phyloP scores from a whole-genome alignment of 2,888 invertebrate genomes.

The Drosophila subquinaria region DNA sequence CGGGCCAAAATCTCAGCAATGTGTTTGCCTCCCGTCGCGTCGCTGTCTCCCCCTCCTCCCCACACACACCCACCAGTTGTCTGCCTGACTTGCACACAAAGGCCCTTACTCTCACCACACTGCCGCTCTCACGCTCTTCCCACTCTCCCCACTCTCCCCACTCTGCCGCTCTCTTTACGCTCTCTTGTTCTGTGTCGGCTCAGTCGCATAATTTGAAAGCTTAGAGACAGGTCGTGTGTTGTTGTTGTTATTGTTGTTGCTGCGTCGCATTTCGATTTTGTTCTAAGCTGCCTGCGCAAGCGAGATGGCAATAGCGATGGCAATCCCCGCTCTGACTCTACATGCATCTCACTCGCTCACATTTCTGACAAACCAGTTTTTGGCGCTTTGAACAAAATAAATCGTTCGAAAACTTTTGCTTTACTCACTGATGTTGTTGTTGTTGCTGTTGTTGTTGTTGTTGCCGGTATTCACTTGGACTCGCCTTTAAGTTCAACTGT shows the following conservation, averaged over 20 bases:
- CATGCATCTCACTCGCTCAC: not conserved
- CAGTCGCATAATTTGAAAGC: conserved; percentile 52
- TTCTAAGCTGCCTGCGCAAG: conserved; percentile 67
- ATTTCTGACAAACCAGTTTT: conserved; percentile 13
- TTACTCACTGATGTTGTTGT: conserved; percentile 19
- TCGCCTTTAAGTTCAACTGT: conserved; percentile 54
- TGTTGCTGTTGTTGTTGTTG: conserved; percentile 13
- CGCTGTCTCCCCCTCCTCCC: not conserved
- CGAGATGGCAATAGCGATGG: conserved; percentile 35
- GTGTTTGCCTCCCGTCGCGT: conserved; percentile 34
- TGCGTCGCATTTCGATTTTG: conserved; percentile 58
- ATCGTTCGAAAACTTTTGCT: conserved; percentile 44
- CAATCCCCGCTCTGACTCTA: conserved; percentile 4
- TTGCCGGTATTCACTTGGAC: conserved; percentile 31
- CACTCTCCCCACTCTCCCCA: not conserved
- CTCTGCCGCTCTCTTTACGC: conserved; percentile 2
- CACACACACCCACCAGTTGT: not conserved
- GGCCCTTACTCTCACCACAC: conserved; percentile 12
- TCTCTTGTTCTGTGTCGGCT: conserved; percentile 7
- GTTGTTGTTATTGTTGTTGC: conserved; percentile 31
- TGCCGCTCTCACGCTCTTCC: conserved; percentile 1
- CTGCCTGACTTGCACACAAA: conserved; percentile 5
- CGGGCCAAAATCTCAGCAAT: conserved; percentile 76
- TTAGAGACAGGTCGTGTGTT: conserved; percentile 50
- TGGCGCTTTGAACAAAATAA: conserved; percentile 16